Base-by-base conservation (phyloP, 2,113 vertebrate genomes). In the Bos javanicus region DNA sequence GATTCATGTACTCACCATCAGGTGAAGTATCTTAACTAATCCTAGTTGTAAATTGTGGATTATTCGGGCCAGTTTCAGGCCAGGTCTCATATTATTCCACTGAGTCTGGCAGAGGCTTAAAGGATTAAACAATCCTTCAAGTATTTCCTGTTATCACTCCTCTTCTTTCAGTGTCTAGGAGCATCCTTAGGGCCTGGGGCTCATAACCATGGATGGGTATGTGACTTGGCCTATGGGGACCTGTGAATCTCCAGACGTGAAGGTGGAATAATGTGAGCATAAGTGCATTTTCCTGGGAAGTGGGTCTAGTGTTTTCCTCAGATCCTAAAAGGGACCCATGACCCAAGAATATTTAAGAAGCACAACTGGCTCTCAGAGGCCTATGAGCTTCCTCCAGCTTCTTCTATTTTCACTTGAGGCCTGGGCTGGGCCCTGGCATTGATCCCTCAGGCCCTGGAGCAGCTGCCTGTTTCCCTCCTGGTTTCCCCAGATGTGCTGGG, bases 31-130 rank as follows among this genome's bases (percentile, higher is more conserved):
- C 57, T 25, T 74, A 59, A 80, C 76, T 97, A 57, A 78, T 85
- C 54, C 95, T 91, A 83, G 89, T 71, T 82, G 26, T 90, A 95
- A 91, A 94, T 94, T 50, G 91, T 83, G 33, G 91, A 33, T 97
- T 95, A 89, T 89, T 94, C 84, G 74, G 83, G 67, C 62, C 21
- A 28, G 14, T 85, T 96, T 95, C 76, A 60, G 76, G 19, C 76
- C 78, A 86, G 93, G 23, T 62, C 87, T 97, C 56, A n/a, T 96
- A 82, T 78, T 93, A 94, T 97, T 76, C 48, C 82, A 57, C 43
- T 91, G 67, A 93, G 30, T 76, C 89, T 95, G 43, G 86, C 86
- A 95, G 86, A 91, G 60, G 59, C 85, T 97, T 94, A 93, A 95
- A 91, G 83, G 43, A 57, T 95, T 89, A 88, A 95, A 64, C 59